These are phyloP conservation scores for Galerucella nymphaeae DNA, from an alignment of 2,888 invertebrate genomes.

Conservation along the genomic window DNA sequence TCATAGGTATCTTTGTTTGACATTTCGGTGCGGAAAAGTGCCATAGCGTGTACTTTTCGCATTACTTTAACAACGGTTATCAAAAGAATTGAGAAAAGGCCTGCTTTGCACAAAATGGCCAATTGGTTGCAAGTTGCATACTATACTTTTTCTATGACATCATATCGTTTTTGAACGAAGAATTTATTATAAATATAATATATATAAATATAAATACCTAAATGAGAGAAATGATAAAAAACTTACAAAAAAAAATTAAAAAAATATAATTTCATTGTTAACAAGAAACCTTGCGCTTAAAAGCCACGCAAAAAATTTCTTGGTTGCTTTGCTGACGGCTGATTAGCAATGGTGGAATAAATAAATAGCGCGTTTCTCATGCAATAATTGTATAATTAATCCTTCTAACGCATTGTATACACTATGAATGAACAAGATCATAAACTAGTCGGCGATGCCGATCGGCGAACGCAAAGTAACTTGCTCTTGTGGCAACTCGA, in stretches of 20 bases:
- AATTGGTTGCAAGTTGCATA: too few species aligned
- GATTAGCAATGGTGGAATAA: conserved; percentile 49
- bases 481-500: conserved; percentile 48
- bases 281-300: not conserved
- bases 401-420: conserved; percentile 51
- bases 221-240: too few species aligned
- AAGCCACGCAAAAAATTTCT: not conserved
- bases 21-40: too few species aligned
- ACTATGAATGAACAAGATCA: conserved; percentile 54
- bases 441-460: conserved; percentile 50
- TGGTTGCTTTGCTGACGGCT: conserved; percentile 40
- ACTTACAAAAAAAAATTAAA: not conserved
- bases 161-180: too few species aligned
- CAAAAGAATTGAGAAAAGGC: too few species aligned
- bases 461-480: conserved; percentile 41
- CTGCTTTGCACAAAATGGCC: too few species aligned
- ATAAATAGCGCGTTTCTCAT: conserved; percentile 49
- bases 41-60: too few species aligned
- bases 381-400: conserved; percentile 55
- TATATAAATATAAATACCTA: too few species aligned
- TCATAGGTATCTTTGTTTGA: too few species aligned
- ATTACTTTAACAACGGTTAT: too few species aligned
- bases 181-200: too few species aligned
- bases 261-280: not conserved
- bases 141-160: too few species aligned